Evolutionary conservation across 2,113 vertebrate genomes (phyloP), one percentile per base, ranked within the genome.

Genomic region (Brevimyrus niger): DNA sequence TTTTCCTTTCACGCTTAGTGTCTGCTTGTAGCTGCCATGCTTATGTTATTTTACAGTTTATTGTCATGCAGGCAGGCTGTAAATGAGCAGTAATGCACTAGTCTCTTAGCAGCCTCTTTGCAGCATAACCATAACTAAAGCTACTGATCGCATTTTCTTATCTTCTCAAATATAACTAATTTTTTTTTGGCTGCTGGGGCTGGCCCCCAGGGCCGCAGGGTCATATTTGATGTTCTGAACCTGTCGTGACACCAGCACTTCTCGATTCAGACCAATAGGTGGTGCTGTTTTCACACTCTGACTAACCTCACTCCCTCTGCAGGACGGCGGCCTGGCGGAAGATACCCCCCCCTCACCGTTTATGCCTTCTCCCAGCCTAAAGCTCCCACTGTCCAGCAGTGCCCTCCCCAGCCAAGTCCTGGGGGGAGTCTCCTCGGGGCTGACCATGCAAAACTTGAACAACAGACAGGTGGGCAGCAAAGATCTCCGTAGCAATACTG

Each of bases 401-500:
- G 97, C 97, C 97, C 97, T 97, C 97, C 96, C 98, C 94, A 97
- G 94, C 96, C 98, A 98, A 95, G 97, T 97, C 96, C 96, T 99
- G 97, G 97, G 97, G 93, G 97, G 97, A 95, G 96, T 98, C 96
- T 97, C 97, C 95, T 96, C 97, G 93, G 98, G 97, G 96, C 97
- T 99, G 95, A 97, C 96, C 97, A 97, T 99, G 97, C 98, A 99
- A 97, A 99, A 99, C 98, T 98, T 99, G 97, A 99, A 99, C 97
- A 98, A 97, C 97, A 97, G 98, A 98, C 98, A 98, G 97, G 98
- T 99, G 95, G 96, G 95, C 89, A 88, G 8, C n/a, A 21, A 46
- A n/a, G 4, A 17, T 44, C 15, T 44, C 38, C 38, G 3, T 82
- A 21, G 35, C 9, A 86, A 51, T 27, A 50, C 46, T 5, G 19